phyloP scores from a whole-genome alignment of 2,888 invertebrate species.

The Hofmannophila pseudospretella region DNA sequence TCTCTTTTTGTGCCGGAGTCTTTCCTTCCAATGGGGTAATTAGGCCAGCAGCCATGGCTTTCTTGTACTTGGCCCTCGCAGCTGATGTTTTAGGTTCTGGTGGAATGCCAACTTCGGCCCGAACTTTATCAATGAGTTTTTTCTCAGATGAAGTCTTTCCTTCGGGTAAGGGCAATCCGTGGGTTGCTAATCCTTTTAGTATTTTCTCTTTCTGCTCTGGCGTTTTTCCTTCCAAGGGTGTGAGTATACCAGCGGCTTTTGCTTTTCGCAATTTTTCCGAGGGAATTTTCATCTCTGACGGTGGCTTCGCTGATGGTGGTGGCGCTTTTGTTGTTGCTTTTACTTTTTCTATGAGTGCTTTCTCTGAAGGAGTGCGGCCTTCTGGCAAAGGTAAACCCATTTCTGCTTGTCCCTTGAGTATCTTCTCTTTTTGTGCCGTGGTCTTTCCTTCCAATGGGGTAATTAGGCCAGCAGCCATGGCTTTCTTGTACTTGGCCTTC shows the following conservation, averaged over 20 bases:
- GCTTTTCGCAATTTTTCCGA: slow-evolving; percentile 18
- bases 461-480: slow-evolving; percentile 20
- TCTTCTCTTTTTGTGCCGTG: slow-evolving; percentile 17
- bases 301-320: neutral
- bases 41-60: slow-evolving; percentile 11
- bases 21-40: slow-evolving; percentile 22
- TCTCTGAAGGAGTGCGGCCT: slow-evolving; percentile 25
- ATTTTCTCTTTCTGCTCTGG: slow-evolving; percentile 25
- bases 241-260: slow-evolving; percentile 19
- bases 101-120: no score
- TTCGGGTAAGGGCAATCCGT: slow-evolving; percentile 27
- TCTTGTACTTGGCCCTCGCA: slow-evolving; percentile 14
- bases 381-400: slow-evolving; percentile 18
- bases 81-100: slow-evolving; percentile 22
- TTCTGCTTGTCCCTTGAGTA: slow-evolving; percentile 14
- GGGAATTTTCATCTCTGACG: slow-evolving; percentile 15
- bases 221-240: slow-evolving; percentile 24
- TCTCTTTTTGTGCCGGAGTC: slow-evolving; percentile 27
- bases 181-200: slow-evolving; percentile 18
- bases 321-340: slow-evolving; percentile 5
- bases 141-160: slow-evolving; percentile 28
- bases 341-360: slow-evolving; percentile 20
- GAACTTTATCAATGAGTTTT: slow-evolving; percentile 19
- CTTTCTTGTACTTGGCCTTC: slow-evolving; percentile 21
- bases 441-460: slow-evolving; percentile 26